Conservation (phyloP, 2,113 vertebrate species). For the Phaethornis superciliosus region DNA sequence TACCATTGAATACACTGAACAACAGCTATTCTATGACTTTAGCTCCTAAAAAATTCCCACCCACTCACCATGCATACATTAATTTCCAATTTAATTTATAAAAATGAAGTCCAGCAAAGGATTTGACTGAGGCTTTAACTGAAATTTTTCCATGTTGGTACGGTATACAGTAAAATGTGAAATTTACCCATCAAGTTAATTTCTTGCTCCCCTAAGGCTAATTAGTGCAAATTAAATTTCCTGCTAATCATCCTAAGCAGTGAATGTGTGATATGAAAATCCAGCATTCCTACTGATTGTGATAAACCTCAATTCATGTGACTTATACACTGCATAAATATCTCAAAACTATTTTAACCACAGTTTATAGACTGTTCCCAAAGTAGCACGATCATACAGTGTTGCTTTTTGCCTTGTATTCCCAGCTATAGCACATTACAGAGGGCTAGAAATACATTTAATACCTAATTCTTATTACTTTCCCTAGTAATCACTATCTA, state of each 20-base stretch:
- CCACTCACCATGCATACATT: background rate
- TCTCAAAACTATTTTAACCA: slow-evolving; percentile 46
- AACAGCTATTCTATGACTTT: background rate
- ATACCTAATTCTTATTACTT: background rate
- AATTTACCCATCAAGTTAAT: slow-evolving; percentile 69
- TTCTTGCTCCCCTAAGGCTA: slow-evolving; percentile 67
- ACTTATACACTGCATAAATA: slow-evolving; percentile 34
- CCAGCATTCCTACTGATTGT: slow-evolving; percentile 54
- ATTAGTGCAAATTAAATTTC: slow-evolving; percentile 74
- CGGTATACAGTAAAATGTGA: slow-evolving; percentile 34
- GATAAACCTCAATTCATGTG: slow-evolving; percentile 55
- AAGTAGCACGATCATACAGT: background rate
- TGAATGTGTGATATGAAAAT: slow-evolving; percentile 64
- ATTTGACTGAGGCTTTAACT: slow-evolving; percentile 23
- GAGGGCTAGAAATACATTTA: background rate
- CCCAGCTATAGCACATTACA: background rate
- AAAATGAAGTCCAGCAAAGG: slow-evolving; percentile 26
- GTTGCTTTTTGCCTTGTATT: background rate
- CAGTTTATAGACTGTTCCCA: background rate
- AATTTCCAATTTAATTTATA: slow-evolving; percentile 53
- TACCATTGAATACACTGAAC: slow-evolving; percentile 22
- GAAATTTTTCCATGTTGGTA: slow-evolving; percentile 13
- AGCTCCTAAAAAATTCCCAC: background rate
- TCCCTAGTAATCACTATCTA: background rate
- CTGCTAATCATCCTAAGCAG: slow-evolving; percentile 68